phyloP scores from a whole-genome alignment of 2,888 invertebrate species.

The Scaptomyza polygonia region DNA sequence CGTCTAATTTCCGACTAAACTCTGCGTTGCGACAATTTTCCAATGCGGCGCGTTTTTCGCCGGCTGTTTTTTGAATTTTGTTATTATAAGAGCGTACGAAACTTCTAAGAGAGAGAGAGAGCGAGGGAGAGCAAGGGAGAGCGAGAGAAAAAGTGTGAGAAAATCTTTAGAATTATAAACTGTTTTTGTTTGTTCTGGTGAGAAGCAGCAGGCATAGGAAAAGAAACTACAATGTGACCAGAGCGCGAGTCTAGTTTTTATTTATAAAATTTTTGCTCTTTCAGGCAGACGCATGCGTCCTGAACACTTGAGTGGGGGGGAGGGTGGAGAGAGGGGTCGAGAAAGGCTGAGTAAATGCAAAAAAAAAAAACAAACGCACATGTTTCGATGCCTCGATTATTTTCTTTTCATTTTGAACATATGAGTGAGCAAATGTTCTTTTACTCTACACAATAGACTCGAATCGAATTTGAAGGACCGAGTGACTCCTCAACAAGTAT shows the following conservation, averaged over 20 bases:
- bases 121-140: conserved; percentile 9
- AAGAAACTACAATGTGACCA: conserved; percentile 20
- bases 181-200: neutral
- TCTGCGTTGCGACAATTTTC: conserved; percentile 63
- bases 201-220: too few relatives aligned
- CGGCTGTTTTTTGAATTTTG: conserved; percentile 48
- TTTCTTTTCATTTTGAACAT: neutral
- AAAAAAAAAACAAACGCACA: conserved; percentile 36
- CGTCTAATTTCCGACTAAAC: conserved; percentile 75
- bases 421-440: conserved; percentile 15
- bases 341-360: neutral
- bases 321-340: neutral
- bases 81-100: conserved; percentile 33
- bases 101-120: conserved; percentile 26
- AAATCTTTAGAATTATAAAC: neutral
- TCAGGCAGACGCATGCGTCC: conserved; percentile 47
- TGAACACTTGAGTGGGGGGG: neutral
- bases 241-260: conserved; percentile 9
- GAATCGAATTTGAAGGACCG: conserved; percentile 5
- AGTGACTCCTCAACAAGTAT: conserved; percentile 17
- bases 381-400: conserved; percentile 17
- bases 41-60: conserved; percentile 57
- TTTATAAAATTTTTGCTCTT: conserved; percentile 30
- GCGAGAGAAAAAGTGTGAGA: neutral
- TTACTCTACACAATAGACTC: conserved; percentile 10